These are phyloP conservation scores for Phyllostomus discolor DNA, from an alignment of 2,113 vertebrate genomes.

Conservation along the genomic window DNA sequence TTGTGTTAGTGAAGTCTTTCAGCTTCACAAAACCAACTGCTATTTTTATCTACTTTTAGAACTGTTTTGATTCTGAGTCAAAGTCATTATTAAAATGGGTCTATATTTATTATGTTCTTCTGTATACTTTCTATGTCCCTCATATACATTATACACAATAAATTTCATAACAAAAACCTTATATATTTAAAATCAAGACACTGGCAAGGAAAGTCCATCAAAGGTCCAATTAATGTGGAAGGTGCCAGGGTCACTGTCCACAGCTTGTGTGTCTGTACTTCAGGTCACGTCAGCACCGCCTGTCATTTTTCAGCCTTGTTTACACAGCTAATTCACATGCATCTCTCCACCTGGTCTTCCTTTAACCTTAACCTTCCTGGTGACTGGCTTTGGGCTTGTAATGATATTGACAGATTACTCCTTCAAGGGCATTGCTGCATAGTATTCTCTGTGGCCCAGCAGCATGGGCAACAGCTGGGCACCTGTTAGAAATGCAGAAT, in stretches of 20 bases:
- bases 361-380: neutral
- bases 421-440: neutral
- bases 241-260: neutral
- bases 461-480: neutral
- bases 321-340: neutral
- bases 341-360: neutral
- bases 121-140: neutral
- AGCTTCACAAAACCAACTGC: neutral
- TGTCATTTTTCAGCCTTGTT: neutral
- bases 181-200: neutral
- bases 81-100: neutral
- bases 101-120: neutral
- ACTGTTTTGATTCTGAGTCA: neutral
- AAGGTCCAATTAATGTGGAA: neutral
- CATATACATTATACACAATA: neutral
- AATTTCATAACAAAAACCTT: neutral
- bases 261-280: neutral
- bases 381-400: neutral
- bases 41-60: neutral
- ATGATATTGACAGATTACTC: neutral
- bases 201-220: neutral
- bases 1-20: neutral
- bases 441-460: neutral
- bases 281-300: neutral
- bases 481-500: neutral